Percentiles rank a stretch among this genome's conserved stretches.
These are phyloP conservation scores for Okamejei kenojei DNA, from an alignment of 2,797 vertebrate genomes.

Conservation along the genomic window DNA sequence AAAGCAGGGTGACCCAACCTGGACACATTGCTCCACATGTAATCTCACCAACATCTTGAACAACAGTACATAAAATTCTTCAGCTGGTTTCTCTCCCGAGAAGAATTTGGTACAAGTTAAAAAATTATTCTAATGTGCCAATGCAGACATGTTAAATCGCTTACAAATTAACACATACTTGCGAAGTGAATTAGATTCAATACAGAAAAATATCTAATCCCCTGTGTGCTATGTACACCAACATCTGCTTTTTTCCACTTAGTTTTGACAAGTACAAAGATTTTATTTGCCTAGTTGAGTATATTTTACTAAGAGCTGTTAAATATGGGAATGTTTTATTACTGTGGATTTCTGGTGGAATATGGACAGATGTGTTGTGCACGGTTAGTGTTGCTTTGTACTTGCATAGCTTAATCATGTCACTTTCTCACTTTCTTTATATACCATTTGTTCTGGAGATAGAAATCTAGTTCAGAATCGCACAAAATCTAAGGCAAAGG, in stretches of 20 bases:
- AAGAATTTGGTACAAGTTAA: neutral
- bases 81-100: neutral
- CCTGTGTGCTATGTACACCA: neutral
- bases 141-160: neutral
- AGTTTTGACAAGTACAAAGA: neutral
- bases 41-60: too few species aligned
- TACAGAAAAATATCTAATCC: neutral
- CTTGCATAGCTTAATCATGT: too few species aligned
- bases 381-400: neutral
- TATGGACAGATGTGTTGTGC: neutral
- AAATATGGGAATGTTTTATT: neutral
- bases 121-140: conserved; percentile 1
- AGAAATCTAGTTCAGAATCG: neutral
- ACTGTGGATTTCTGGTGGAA: neutral
- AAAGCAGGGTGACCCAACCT: too few species aligned
- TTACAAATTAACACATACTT: neutral
- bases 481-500: too few species aligned
- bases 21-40: too few species aligned
- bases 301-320: neutral
- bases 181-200: neutral
- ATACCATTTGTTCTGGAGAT: neutral
- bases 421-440: neutral
- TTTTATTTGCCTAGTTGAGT: neutral
- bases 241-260: conserved; percentile 2
- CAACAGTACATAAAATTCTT: neutral